Evolutionary conservation across 2,797 vertebrate species (phyloP), one percentile per base, ranked within the genome.

Genomic region (Enteromius radiatus): DNA sequence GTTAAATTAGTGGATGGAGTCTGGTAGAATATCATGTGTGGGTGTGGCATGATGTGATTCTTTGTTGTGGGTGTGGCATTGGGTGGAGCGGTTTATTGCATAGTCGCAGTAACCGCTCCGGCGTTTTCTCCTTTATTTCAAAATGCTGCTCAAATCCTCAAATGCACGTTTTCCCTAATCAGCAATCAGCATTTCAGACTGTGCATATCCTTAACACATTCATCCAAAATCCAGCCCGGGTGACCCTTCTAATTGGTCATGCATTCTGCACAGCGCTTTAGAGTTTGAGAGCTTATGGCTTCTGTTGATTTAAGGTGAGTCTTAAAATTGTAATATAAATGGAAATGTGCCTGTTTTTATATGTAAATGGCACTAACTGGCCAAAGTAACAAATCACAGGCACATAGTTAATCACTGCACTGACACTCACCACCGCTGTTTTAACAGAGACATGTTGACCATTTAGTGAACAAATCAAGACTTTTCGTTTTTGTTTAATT

Each of bases 241-340:
- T 23, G 52, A 41, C 45, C 45, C 28, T 52, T 26, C 45, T 67
- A 67, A 67, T 78, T 67, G 63, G 76, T 67, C 45, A 78, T 67
- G 76, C 76, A 67, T 73, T 21, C 69, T 47, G 69, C 68, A 59
- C 36, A 81, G 21, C 19, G 4, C 65, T 59, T 63, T 81, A 45
- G 28, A 47, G 54, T 81, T 63, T 19, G 15, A 64, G 69, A 36
- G 52, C 71, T 61, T 81, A 73, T 73, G 59, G 63, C 68, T 79
- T 75, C 70, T 80, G 76, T 80, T 83, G 81, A 77, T 82, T 54
- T 83, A 83, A 76, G 81, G 75, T 83, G 81, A 69, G 81, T 78
- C 59, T 78, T 71, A 71, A 63, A 71, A 65, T 74, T 85, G n/a
- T 64, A 56, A 68, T 77, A 73, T 78, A 77, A 78, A 78, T 78